These are phyloP conservation scores for Zosterops borbonicus DNA, from an alignment of 2,113 vertebrate genomes.

Conservation along the genomic window DNA sequence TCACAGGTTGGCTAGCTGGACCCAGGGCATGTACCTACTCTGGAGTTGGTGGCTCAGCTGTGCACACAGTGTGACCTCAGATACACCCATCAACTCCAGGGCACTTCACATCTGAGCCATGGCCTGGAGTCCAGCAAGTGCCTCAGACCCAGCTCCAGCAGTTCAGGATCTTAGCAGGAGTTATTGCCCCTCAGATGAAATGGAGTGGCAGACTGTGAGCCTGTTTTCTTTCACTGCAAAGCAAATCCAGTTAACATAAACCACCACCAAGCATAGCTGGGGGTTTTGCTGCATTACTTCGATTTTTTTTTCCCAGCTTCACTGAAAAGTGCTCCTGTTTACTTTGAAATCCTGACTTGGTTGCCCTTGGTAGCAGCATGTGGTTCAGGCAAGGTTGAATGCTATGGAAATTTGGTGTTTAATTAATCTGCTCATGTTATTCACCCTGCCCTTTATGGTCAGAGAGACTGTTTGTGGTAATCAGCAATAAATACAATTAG, in stretches of 20 bases:
- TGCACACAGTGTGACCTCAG: not conserved
- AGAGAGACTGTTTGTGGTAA: not conserved
- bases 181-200: not conserved
- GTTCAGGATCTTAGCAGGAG: not conserved
- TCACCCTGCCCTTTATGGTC: slow-evolving; percentile 1
- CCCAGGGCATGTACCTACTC: not conserved
- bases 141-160: not conserved
- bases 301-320: not conserved
- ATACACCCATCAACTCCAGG: not conserved
- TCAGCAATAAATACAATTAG: slow-evolving; percentile 1
- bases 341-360: not conserved
- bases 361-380: not conserved
- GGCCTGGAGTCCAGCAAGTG: not conserved
- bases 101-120: not conserved
- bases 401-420: slow-evolving; percentile 6
- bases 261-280: not conserved
- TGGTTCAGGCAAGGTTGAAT: not conserved
- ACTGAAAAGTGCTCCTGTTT: not conserved
- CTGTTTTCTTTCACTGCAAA: not conserved
- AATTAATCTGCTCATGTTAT: not conserved
- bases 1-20: not conserved
- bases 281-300: not conserved
- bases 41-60: not conserved
- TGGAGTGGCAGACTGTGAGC: not conserved
- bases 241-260: not conserved